Evolutionary conservation across 2,888 invertebrate species (phyloP).

Genomic region (Tenthredo notha): DNA sequence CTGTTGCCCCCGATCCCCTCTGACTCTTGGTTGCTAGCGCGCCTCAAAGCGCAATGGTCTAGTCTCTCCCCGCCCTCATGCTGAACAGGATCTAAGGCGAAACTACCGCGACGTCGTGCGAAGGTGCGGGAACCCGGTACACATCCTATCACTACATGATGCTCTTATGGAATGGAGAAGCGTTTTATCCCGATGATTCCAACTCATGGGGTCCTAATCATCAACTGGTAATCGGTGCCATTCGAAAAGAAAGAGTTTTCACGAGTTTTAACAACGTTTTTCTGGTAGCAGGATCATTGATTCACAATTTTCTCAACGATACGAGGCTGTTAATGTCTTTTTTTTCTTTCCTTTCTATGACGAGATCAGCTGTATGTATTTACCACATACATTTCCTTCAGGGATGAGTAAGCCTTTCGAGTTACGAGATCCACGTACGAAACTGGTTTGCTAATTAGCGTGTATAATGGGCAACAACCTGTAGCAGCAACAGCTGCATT

Average conservation of each 20-base stretch:
- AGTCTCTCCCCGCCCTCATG: constrained; percentile 55
- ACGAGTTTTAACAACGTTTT: neutral
- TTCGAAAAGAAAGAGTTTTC: neutral
- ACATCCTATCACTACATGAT: constrained; percentile 20
- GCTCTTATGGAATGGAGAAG: neutral
- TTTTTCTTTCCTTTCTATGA: neutral
- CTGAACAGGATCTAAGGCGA: constrained; percentile 48
- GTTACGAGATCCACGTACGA: constrained; percentile 39
- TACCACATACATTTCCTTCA: neutral
- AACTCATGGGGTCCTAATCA: neutral
- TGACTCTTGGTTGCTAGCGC: constrained; percentile 25
- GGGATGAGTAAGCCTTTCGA: neutral
- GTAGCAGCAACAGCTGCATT: neutral
- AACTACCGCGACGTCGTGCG: constrained; percentile 47
- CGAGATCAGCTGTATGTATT: neutral
- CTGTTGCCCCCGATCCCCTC: constrained; percentile 35
- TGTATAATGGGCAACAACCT: constrained; percentile 33
- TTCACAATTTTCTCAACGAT: neutral
- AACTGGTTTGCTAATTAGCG: constrained; percentile 39
- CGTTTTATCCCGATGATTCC: neutral
- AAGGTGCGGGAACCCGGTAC: constrained; percentile 47
- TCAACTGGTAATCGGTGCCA: neutral
- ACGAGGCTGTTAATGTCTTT: neutral
- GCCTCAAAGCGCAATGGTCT: constrained; percentile 48
- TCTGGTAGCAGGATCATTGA: neutral